Conservation (phyloP, 2,797 vertebrate species). For the Numenius phaeopus region DNA sequence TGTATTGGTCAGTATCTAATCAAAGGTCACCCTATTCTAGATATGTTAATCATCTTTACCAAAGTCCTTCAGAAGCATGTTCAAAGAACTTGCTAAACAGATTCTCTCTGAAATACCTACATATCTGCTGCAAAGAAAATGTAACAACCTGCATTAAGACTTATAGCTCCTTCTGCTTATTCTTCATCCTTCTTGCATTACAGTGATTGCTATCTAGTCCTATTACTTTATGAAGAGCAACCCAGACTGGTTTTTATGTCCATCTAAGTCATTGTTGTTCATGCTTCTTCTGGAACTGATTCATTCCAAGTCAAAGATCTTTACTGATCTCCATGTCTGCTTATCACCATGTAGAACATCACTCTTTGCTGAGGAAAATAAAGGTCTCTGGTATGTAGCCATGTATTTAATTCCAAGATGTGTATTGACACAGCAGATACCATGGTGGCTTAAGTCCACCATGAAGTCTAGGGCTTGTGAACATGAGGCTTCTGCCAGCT, state of each 20-base stretch:
- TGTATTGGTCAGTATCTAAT: background rate
- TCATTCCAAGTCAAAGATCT: background rate
- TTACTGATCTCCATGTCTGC: background rate
- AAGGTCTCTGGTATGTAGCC: background rate
- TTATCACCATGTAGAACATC: background rate
- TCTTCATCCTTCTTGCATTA: background rate
- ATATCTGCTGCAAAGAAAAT: background rate
- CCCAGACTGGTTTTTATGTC: background rate
- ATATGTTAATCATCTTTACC: background rate
- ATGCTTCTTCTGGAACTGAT: background rate
- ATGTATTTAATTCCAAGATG: background rate
- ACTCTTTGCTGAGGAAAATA: background rate
- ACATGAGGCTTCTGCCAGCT: background rate
- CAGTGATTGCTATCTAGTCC: background rate
- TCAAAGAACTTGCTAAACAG: background rate
- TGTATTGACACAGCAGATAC: background rate
- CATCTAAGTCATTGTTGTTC: background rate
- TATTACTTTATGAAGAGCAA: background rate
- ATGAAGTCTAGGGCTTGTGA: background rate
- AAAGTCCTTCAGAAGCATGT: background rate
- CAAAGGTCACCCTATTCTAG: background rate
- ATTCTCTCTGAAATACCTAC: background rate
- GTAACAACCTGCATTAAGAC: background rate
- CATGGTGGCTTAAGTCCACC: background rate
- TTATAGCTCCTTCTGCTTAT: background rate